Evolutionary conservation across 2,113 vertebrate species (phyloP).

Genomic region (Opisthocomus hoazin): DNA sequence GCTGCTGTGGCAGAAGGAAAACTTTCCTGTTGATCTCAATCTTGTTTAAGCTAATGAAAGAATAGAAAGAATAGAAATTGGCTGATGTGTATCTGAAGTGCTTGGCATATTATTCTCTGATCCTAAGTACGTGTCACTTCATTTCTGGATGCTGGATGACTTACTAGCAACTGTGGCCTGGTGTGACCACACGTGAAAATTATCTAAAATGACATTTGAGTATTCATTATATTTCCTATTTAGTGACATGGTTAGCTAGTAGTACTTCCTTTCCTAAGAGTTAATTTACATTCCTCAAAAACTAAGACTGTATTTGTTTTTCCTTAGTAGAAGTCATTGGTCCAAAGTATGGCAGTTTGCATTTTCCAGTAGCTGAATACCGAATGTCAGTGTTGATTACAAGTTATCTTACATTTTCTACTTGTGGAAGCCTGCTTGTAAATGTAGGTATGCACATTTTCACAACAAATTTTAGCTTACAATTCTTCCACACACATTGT

Average conservation of each 20-base stretch:
- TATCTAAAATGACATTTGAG: background rate
- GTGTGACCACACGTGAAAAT: background rate
- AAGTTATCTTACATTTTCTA: background rate
- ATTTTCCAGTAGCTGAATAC: background rate
- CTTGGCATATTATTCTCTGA: background rate
- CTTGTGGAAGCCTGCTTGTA: background rate
- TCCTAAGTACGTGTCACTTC: background rate
- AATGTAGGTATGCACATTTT: background rate
- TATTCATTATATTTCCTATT: background rate
- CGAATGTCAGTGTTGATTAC: background rate
- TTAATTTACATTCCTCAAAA: background rate
- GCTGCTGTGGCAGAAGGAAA: background rate
- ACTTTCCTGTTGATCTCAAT: background rate
- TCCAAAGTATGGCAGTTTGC: background rate
- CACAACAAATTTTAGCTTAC: background rate
- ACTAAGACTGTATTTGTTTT: background rate
- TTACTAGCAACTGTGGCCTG: background rate
- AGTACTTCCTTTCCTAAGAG: background rate
- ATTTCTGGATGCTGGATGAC: background rate
- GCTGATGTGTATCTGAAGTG: background rate
- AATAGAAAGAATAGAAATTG: background rate
- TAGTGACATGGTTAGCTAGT: background rate
- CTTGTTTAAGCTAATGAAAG: background rate
- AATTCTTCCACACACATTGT: background rate
- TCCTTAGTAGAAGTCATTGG: background rate